Conservation (phyloP, 2,888 invertebrate species). For the Pristionchus maxplancki region DNA sequence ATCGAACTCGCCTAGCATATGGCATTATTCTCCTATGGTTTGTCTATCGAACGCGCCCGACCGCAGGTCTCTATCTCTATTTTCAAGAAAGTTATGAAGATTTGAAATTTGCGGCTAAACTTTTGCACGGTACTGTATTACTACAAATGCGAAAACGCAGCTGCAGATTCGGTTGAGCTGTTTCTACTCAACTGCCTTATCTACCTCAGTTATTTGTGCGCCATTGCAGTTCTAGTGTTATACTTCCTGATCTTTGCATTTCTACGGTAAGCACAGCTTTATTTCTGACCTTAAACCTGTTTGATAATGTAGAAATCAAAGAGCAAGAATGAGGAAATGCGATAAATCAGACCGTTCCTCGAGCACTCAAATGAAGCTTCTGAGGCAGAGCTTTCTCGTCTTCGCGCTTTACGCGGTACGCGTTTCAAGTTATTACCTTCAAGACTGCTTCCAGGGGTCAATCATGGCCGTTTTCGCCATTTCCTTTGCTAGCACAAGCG, state of each 20-base stretch:
- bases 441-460: no score
- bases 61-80: no score
- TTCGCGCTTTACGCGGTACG: neutral
- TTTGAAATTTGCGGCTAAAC: no score
- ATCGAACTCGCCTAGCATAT: no score
- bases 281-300: no score
- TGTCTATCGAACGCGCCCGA: no score
- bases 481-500: neutral
- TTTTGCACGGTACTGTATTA: neutral
- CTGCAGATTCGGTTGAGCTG: neutral
- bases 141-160: neutral
- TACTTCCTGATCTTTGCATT: neutral
- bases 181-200: neutral
- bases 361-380: neutral
- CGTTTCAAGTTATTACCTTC: no score
- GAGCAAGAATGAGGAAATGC: no score
- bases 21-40: no score
- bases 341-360: no score
- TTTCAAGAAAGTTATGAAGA: no score
- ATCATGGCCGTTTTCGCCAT: neutral
- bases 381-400: neutral
- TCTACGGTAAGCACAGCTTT: neutral
- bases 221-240: neutral
- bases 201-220: neutral
- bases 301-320: neutral